phyloP scores from a whole-genome alignment of 1,140 invertebrate genomes.

The Bombus superbus region DNA sequence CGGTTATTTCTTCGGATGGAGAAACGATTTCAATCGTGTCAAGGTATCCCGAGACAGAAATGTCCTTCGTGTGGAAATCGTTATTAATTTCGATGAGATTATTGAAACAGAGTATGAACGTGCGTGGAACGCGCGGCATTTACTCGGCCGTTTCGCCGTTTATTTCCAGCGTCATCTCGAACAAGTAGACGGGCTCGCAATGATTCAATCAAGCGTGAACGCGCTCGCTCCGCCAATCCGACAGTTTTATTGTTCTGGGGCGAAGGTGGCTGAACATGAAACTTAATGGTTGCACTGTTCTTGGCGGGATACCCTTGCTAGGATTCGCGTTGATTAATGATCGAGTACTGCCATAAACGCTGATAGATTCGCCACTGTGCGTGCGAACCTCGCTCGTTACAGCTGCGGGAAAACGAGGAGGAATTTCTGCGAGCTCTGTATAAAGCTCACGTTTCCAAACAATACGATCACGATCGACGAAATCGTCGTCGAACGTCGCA shows the following conservation, averaged over 20 bases:
- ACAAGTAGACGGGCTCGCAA: conserved; percentile 12
- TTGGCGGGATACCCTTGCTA: conserved; percentile 43
- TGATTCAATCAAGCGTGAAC: conserved; percentile 48
- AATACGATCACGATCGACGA: background rate
- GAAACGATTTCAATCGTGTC: background rate
- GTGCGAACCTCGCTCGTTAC: conserved; percentile 2
- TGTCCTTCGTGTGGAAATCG: background rate
- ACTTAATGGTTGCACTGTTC: conserved; percentile 44
- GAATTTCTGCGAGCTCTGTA: background rate
- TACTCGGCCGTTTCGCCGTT: conserved; percentile 10
- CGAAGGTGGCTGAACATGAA: conserved; percentile 37
- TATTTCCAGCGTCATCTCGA: conserved; percentile 36
- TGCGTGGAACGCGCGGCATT: background rate
- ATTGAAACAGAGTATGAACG: background rate
- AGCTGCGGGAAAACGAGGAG: background rate
- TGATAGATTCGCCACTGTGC: conserved; percentile 17
- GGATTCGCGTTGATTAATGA: conserved; percentile 46
- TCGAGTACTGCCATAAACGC: conserved; percentile 37
- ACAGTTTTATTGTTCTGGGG: conserved; percentile 45
- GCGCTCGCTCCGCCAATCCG: conserved; percentile 24
- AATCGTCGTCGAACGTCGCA: background rate
- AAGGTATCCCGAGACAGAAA: background rate
- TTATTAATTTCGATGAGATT: background rate
- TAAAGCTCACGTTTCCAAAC: background rate
- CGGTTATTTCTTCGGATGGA: no score